These are phyloP conservation scores for Nothura maculosa DNA, from an alignment of 2,797 vertebrate genomes.

Conservation along the genomic window DNA sequence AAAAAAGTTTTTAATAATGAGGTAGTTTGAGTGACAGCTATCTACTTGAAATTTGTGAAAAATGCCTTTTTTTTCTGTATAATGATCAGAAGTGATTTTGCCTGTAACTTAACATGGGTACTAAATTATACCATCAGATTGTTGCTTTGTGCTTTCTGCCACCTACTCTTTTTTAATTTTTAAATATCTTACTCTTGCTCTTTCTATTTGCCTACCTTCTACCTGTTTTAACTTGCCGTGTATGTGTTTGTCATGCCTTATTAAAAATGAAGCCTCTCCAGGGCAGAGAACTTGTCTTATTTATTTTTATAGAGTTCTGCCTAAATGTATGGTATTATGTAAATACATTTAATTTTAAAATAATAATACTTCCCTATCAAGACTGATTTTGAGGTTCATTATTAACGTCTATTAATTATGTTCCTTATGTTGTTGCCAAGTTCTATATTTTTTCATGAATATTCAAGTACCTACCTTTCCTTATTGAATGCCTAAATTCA, in stretches of 20 bases:
- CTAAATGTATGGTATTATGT: not conserved
- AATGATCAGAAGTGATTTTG: not conserved
- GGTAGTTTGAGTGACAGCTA: not conserved
- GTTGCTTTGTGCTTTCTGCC: not conserved
- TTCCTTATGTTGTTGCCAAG: not conserved
- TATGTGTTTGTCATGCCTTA: not conserved
- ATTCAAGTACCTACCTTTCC: conserved; percentile 23
- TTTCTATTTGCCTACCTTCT: not conserved
- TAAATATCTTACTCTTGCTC: not conserved
- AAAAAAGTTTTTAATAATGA: not conserved
- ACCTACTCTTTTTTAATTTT: not conserved
- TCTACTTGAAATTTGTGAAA: not conserved
- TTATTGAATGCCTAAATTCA: not conserved
- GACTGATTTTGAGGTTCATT: conserved; percentile 2
- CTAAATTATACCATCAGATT: not conserved
- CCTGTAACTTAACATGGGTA: not conserved
- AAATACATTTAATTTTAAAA: conserved; percentile 29
- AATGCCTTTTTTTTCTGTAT: not conserved
- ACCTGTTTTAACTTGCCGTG: not conserved
- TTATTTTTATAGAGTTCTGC: conserved; percentile 20
- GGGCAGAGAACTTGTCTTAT: conserved; percentile 6
- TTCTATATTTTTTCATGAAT: not conserved
- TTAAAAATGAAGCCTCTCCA: conserved; percentile 29
- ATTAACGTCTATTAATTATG: conserved; percentile 28
- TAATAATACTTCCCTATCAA: conserved; percentile 28